These are phyloP conservation scores for Notoglanidium macrostoma DNA, from an alignment of 2,797 vertebrate species.

Conservation along the genomic window DNA sequence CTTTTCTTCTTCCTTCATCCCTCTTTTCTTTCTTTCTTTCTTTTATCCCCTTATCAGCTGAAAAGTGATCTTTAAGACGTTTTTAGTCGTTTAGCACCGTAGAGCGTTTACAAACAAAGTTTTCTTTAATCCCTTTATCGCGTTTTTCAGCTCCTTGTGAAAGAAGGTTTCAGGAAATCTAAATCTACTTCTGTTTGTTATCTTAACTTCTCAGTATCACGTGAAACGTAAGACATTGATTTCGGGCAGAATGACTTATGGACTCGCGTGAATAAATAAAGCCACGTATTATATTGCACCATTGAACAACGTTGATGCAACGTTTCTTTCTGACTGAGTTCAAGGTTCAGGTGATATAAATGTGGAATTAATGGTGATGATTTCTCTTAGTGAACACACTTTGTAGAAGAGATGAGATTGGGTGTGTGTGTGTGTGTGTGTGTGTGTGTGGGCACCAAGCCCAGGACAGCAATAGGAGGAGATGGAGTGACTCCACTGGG, in stretches of 20 bases:
- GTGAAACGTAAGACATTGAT: not conserved
- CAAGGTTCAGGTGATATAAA: not conserved
- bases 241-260: not conserved
- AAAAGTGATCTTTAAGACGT: not conserved
- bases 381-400: not conserved
- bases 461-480: constrained; percentile 55
- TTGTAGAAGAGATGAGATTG: constrained; percentile 21
- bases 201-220: not conserved
- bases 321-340: not conserved
- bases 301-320: not conserved
- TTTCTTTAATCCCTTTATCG: not conserved
- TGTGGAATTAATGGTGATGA: not conserved
- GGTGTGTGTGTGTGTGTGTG: constrained; percentile 32
- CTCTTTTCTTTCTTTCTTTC: not conserved
- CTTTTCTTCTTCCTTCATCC: not conserved
- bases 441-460: constrained; percentile 47
- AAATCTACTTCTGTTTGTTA: constrained; percentile 8
- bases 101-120: not conserved
- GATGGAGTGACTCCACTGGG: constrained; percentile 64
- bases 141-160: not conserved
- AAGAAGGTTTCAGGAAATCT: not conserved
- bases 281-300: not conserved
- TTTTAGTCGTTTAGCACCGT: not conserved
- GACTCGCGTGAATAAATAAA: not conserved
- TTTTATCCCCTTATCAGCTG: not conserved